Percentiles rank a stretch among this genome's conserved stretches.
Conservation (phyloP, 1,140 invertebrate genomes). For the Sitophilus oryzae region DNA sequence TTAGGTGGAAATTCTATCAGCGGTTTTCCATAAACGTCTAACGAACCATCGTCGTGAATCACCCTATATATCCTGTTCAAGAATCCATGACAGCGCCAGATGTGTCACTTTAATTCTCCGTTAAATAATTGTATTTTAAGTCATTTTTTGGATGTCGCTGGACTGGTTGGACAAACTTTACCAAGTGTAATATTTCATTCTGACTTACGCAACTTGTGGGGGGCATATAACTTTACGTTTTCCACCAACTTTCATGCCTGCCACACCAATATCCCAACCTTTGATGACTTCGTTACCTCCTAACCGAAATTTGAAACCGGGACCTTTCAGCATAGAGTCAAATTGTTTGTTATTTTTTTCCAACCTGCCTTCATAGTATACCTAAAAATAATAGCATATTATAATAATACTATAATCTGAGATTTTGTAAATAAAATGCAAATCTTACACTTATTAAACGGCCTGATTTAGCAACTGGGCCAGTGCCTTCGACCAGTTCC, state of each 20-base stretch:
- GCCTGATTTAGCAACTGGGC: slow-evolving; percentile 68
- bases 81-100: too few relatives aligned
- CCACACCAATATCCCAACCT: slow-evolving; percentile 84
- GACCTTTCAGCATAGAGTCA: slow-evolving; percentile 63
- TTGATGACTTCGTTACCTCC: slow-evolving; percentile 83
- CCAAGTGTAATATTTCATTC: too few relatives aligned
- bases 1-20: too few relatives aligned
- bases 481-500: slow-evolving; percentile 71
- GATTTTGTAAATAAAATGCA: neutral
- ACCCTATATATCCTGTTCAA: too few relatives aligned
- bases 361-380: slow-evolving; percentile 73
- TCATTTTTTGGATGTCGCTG: too few relatives aligned
- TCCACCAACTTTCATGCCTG: slow-evolving; percentile 89
- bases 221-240: slow-evolving; percentile 81
- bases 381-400: slow-evolving; percentile 39
- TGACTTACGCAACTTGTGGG: slow-evolving; percentile 72
- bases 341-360: slow-evolving; percentile 79
- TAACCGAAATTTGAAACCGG: slow-evolving; percentile 79
- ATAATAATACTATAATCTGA: neutral
- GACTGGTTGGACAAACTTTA: too few relatives aligned
- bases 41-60: too few relatives aligned
- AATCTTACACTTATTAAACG: slow-evolving; percentile 61
- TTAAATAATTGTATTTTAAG: too few relatives aligned
- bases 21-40: too few relatives aligned
- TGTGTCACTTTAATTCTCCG: too few relatives aligned